Conservation (phyloP, 2,113 vertebrate species). For the Megaptera novaeangliae region DNA sequence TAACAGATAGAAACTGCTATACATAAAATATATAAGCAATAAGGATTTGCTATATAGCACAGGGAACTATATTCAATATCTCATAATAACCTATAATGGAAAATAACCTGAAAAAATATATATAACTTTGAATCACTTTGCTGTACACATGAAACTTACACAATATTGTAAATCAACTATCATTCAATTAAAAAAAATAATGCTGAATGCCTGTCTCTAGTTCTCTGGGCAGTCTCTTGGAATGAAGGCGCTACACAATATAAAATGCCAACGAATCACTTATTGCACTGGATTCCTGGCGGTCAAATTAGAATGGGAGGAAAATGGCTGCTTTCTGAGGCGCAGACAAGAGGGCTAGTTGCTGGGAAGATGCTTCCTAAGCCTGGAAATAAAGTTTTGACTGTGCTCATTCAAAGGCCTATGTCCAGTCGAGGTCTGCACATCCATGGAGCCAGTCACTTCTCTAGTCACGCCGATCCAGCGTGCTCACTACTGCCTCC, state of each 20-base stretch:
- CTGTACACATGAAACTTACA: too few species aligned
- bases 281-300: background rate
- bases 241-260: background rate
- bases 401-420: background rate
- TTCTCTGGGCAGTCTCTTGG: background rate
- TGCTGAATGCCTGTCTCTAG: background rate
- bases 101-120: too few species aligned
- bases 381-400: background rate
- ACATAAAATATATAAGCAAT: too few species aligned
- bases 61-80: too few species aligned
- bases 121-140: too few species aligned
- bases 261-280: background rate
- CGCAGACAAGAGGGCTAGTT: background rate
- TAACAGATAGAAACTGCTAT: too few species aligned
- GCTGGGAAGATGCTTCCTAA: background rate
- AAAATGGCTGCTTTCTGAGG: background rate
- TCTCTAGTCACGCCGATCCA: background rate
- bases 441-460: background rate
- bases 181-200: too few species aligned
- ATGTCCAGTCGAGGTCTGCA: too few species aligned
- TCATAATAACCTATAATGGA: too few species aligned
- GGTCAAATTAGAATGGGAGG: background rate
- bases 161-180: too few species aligned
- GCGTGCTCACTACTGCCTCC: fast-evolving
- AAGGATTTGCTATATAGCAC: too few species aligned